Conservation (phyloP, 2,113 vertebrate genomes). For the Artemisiospiza belli region DNA sequence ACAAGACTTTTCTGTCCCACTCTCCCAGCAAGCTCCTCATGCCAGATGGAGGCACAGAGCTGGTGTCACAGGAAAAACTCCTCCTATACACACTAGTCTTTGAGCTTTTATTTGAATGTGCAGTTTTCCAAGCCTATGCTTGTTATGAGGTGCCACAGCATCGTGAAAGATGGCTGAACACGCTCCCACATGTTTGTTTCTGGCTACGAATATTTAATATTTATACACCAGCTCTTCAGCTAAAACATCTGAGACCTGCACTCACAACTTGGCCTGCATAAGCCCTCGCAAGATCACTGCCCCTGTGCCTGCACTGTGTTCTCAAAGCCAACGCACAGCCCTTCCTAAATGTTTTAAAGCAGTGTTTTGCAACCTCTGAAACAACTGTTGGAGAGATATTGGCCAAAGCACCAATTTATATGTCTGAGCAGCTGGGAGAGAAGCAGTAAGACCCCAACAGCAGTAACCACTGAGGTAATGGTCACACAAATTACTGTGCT, state of each 20-base stretch:
- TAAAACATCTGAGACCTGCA: neutral
- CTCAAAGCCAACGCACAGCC: neutral
- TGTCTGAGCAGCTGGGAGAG: neutral
- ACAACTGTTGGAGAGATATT: neutral
- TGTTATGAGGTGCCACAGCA: neutral
- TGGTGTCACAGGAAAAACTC: neutral
- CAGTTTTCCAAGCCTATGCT: neutral
- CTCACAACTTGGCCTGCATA: neutral
- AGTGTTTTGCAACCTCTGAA: neutral
- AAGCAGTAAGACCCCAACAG: neutral
- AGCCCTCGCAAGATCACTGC: neutral
- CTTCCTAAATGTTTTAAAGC: neutral
- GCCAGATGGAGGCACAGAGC: neutral
- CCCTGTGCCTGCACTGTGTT: neutral
- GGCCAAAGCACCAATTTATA: neutral
- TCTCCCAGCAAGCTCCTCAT: neutral
- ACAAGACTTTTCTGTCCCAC: neutral
- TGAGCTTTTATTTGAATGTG: neutral
- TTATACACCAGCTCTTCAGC: neutral
- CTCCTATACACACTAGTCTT: neutral
- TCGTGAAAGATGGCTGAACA: accelerated
- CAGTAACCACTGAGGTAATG: neutral
- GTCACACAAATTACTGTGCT: neutral
- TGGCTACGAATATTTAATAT: neutral
- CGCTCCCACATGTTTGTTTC: neutral